Evolutionary conservation across 37 sponge, comb jelly and placozoan genomes (phyloP).

Genomic region (Halichondria panicea): DNA sequence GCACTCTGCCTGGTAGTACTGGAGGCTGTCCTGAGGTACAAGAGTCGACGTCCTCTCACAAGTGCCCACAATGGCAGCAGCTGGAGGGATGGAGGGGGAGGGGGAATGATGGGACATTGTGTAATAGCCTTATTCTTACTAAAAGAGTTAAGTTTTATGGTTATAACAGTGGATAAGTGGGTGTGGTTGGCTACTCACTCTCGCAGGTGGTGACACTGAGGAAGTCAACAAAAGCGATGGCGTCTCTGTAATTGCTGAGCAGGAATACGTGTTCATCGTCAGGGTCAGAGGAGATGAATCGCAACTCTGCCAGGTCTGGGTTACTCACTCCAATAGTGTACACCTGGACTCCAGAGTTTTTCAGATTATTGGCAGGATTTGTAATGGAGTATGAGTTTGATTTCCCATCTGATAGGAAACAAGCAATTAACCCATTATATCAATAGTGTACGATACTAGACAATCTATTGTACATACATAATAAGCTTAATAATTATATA

Average conservation of each 20-base stretch:
- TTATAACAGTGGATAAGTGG: not conserved
- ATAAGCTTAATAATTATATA: constrained; percentile 42
- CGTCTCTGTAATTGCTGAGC: constrained; percentile 61
- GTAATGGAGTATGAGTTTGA: constrained; percentile 42
- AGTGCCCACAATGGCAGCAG: constrained; percentile 75
- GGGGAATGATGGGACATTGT: too few species aligned
- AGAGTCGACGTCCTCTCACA: constrained; percentile 70
- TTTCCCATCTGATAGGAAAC: constrained; percentile 64
- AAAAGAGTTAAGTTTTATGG: too few species aligned
- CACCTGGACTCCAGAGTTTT: constrained; percentile 54
- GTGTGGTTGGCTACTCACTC: constrained; percentile 66
- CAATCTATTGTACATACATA: too few species aligned
- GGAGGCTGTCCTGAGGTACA: constrained; percentile 68
- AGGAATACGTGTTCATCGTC: constrained; percentile 66
- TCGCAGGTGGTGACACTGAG: constrained; percentile 76
- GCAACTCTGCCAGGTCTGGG: constrained; percentile 60
- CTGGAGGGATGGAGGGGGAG: constrained; percentile 32
- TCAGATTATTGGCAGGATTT: constrained; percentile 32
- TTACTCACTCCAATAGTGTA: constrained; percentile 64
- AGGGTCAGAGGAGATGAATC: constrained; percentile 69
- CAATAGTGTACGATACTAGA: too few species aligned
- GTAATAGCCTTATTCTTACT: too few species aligned
- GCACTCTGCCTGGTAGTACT: constrained; percentile 82
- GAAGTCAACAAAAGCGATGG: constrained; percentile 69
- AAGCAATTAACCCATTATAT: not conserved